Conservation (phyloP, 2,797 vertebrate species). For the Tapera naevia region DNA sequence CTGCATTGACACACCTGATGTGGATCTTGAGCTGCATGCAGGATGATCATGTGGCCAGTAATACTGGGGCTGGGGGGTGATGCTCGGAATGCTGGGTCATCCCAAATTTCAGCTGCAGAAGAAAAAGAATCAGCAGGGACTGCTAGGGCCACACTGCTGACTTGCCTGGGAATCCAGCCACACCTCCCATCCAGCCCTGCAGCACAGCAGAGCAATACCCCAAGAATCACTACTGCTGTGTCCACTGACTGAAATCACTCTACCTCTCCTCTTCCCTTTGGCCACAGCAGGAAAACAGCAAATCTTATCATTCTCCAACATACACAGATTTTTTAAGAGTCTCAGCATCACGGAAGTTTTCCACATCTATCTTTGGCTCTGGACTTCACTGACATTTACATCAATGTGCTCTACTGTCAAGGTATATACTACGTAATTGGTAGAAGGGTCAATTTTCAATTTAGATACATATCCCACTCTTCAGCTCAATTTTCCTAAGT, state of each 20-base stretch:
- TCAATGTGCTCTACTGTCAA: neutral
- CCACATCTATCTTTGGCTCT: neutral
- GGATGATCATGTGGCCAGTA: neutral
- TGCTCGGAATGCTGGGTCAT: neutral
- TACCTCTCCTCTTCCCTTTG: neutral
- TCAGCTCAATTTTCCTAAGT: neutral
- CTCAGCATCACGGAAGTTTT: neutral
- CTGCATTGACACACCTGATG: neutral
- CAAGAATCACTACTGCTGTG: neutral
- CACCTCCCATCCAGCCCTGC: neutral
- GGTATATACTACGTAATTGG: accelerated
- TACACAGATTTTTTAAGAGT: neutral
- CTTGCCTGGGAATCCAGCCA: neutral
- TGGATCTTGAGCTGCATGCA: neutral
- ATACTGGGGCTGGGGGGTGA: accelerated
- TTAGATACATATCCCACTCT: accelerated
- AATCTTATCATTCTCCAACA: neutral
- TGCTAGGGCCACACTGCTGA: neutral
- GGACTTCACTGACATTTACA: neutral
- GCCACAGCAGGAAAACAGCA: accelerated
- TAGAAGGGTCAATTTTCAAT: neutral
- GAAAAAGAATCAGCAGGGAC: neutral
- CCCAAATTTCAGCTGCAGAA: neutral
- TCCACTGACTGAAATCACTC: neutral
- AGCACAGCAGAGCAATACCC: neutral